A percentile compares a stretch with the other conserved stretches of the same genome.
Evolutionary conservation across 2,113 vertebrate species (phyloP).

Genomic region (Malurus melanocephalus): DNA sequence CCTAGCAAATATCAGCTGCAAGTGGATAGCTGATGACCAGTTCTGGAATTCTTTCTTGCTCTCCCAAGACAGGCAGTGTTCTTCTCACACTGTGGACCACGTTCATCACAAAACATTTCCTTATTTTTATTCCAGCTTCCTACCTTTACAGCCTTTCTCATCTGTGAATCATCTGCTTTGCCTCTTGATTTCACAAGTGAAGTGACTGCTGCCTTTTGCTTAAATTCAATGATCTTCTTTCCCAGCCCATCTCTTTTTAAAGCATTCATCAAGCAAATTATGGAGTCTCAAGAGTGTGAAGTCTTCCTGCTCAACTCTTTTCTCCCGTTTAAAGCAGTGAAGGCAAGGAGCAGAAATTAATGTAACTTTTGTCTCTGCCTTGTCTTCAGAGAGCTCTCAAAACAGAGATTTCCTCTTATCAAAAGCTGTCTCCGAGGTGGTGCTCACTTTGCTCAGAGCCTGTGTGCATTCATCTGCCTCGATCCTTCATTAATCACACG

Average conservation of each 20-base stretch:
- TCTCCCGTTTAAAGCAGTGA: conserved; percentile 10
- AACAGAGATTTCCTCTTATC: conserved; percentile 19
- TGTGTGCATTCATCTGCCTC: conserved; percentile 18
- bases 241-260: conserved; percentile 31
- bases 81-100: not conserved
- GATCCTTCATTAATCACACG: conserved; percentile 23
- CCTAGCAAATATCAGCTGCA: not conserved
- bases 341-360: conserved; percentile 26
- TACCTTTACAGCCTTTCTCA: not conserved
- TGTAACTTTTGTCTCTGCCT: conserved; percentile 37
- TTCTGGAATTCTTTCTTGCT: not conserved
- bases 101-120: not conserved
- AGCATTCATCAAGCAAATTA: conserved; percentile 11
- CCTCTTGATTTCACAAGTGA: conserved; percentile 3
- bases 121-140: not conserved
- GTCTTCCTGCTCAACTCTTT: not conserved
- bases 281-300: conserved; percentile 6
- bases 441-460: not conserved
- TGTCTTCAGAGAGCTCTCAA: conserved; percentile 40
- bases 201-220: not conserved
- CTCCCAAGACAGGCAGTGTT: not conserved
- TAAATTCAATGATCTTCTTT: conserved; percentile 23
- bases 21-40: not conserved
- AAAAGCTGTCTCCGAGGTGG: conserved; percentile 45
- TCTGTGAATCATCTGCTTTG: not conserved